These are phyloP conservation scores for Arctopsyche grandis DNA, from an alignment of 1,140 invertebrate genomes.

Conservation along the genomic window DNA sequence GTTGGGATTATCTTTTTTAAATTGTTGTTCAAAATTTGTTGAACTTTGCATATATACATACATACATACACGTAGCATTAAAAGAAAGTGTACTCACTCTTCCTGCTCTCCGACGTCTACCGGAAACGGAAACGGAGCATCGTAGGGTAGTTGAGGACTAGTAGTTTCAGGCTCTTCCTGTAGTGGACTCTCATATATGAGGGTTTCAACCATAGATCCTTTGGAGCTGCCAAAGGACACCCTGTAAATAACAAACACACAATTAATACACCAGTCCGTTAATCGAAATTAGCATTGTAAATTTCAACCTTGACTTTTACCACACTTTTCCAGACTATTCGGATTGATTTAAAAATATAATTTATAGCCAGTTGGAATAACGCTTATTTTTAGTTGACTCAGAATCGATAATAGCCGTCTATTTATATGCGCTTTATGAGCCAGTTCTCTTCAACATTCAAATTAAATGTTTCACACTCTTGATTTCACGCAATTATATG, in stretches of 20 bases:
- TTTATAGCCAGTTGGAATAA: not conserved
- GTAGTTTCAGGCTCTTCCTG: constrained; percentile 72
- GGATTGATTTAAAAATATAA: constrained; percentile 6
- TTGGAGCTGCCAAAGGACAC: constrained; percentile 93
- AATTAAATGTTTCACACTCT: too few species aligned
- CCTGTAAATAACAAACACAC: constrained; percentile 66
- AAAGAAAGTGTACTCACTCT: constrained; percentile 70
- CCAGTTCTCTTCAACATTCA: too few species aligned
- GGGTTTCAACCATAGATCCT: constrained; percentile 93
- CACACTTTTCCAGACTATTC: not conserved
- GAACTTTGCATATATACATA: not conserved
- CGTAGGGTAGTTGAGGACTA: constrained; percentile 58
- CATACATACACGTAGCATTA: too few species aligned
- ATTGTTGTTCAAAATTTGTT: too few species aligned
- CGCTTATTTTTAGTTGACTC: not conserved
- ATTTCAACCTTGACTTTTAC: not conserved
- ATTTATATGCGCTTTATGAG: not conserved
- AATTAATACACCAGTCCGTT: constrained; percentile 1
- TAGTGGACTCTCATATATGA: constrained; percentile 87
- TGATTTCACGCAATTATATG: too few species aligned
- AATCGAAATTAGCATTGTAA: not conserved
- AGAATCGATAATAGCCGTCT: not conserved
- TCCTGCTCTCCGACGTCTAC: constrained; percentile 61
- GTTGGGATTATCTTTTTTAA: too few species aligned
- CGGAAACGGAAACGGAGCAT: constrained; percentile 63